These are phyloP conservation scores for Litoditis marina DNA, from an alignment of 2,888 invertebrate species.

Conservation along the genomic window DNA sequence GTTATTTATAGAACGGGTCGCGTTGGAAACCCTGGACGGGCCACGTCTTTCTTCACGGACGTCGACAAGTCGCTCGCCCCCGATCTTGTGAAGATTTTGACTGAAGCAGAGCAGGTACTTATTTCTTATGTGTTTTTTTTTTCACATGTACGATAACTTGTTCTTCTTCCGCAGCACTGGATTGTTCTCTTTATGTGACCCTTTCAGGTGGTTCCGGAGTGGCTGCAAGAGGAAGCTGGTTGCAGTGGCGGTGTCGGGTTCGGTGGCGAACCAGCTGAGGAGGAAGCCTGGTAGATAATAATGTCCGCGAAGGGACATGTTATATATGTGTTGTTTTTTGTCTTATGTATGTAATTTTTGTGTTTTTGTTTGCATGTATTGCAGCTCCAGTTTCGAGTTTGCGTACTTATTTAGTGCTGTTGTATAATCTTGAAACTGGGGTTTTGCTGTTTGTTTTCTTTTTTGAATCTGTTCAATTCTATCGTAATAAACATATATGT, in stretches of 20 bases:
- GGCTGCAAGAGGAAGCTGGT: not conserved
- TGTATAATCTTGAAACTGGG: too few relatives aligned
- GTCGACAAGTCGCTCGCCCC: slow-evolving; percentile 64
- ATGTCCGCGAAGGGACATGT: too few relatives aligned
- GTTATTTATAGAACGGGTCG: slow-evolving; percentile 58
- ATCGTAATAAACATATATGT: too few relatives aligned
- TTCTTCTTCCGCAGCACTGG: not conserved
- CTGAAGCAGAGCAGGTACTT: slow-evolving; percentile 7
- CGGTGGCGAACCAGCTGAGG: not conserved
- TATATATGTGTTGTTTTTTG: too few relatives aligned
- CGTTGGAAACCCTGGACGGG: slow-evolving; percentile 65
- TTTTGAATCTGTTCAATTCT: too few relatives aligned
- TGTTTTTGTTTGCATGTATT: too few relatives aligned
- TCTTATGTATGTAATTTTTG: too few relatives aligned
- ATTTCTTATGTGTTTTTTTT: not conserved
- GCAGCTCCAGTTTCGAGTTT: too few relatives aligned
- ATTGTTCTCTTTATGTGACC: not conserved
- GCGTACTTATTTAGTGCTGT: too few relatives aligned
- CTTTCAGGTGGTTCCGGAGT: slow-evolving; percentile 12
- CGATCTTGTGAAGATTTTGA: not conserved
- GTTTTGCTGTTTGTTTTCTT: too few relatives aligned
- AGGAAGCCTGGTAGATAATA: not conserved
- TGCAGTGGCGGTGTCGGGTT: not conserved
- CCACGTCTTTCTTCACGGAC: slow-evolving; percentile 65
- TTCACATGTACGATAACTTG: too few relatives aligned